These are phyloP conservation scores for Tetragnatha montana DNA, from an alignment of 2,888 invertebrate genomes.

Conservation along the genomic window DNA sequence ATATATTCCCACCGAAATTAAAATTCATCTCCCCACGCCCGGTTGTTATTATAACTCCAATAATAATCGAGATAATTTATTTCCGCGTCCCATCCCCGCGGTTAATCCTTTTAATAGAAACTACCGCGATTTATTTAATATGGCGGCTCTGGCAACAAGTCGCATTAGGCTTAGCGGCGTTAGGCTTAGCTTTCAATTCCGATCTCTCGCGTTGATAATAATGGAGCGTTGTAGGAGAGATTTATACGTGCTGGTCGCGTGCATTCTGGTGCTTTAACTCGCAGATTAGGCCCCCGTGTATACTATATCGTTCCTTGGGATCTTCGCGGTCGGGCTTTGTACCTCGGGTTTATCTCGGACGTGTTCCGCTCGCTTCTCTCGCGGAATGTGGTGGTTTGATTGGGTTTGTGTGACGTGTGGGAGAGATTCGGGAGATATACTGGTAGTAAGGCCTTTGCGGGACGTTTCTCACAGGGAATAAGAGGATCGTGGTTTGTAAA, in stretches of 20 bases:
- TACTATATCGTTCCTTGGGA: not conserved
- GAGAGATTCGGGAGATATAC: too few relatives aligned
- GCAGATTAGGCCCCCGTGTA: constrained; percentile 16
- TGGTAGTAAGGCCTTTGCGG: too few relatives aligned
- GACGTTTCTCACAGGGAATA: too few relatives aligned
- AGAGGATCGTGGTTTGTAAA: too few relatives aligned
- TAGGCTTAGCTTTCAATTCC: constrained; percentile 50
- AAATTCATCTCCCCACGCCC: constrained; percentile 32
- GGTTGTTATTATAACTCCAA: not conserved
- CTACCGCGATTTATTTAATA: constrained; percentile 51
- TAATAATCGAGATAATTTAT: constrained; percentile 63
- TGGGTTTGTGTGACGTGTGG: not conserved
- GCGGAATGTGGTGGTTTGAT: not conserved
- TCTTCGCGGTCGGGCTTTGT: not conserved
- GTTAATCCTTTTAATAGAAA: constrained; percentile 50
- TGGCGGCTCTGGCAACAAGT: constrained; percentile 14
- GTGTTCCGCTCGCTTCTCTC: not conserved
- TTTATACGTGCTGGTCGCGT: constrained; percentile 27
- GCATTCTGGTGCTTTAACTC: constrained; percentile 19
- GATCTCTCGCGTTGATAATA: constrained; percentile 20
- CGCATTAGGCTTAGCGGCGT: constrained; percentile 16
- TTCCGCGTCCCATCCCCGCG: constrained; percentile 7
- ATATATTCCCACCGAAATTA: constrained; percentile 31
- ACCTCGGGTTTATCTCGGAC: not conserved
- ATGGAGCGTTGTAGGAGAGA: constrained; percentile 4